A percentile compares a stretch with the other conserved stretches of the same genome.
These are phyloP conservation scores for Clusia tigrina DNA, from an alignment of 2,888 invertebrate genomes.

Conservation along the genomic window DNA sequence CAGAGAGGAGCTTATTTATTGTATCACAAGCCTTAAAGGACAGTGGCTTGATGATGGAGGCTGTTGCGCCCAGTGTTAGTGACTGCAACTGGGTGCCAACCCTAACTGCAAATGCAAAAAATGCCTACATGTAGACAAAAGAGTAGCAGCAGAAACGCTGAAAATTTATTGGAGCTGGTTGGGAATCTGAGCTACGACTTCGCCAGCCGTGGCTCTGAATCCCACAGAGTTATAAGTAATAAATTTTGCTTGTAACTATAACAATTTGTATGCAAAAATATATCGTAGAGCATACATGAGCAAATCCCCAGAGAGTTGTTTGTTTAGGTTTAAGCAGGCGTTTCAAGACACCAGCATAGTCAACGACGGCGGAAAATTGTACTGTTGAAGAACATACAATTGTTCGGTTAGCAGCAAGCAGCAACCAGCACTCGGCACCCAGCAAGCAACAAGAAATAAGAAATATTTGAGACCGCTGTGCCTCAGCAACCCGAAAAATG, in stretches of 20 bases:
- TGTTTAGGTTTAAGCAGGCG: constrained; percentile 29
- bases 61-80: too few species aligned
- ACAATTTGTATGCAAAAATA: constrained; percentile 60
- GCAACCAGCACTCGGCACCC: constrained; percentile 37
- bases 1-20: background rate
- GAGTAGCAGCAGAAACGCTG: background rate
- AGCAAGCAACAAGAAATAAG: background rate
- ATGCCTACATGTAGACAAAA: constrained; percentile 10
- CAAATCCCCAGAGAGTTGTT: constrained; percentile 52
- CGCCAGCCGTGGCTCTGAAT: too few species aligned
- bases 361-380: constrained; percentile 22
- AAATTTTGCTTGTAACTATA: constrained; percentile 60
- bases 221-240: constrained; percentile 48
- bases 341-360: constrained; percentile 22
- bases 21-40: background rate
- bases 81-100: too few species aligned
- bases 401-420: constrained; percentile 38
- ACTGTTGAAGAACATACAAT: constrained; percentile 53
- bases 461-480: too few species aligned
- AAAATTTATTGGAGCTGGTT: background rate
- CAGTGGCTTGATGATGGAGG: too few species aligned
- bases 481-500: too few species aligned
- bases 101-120: constrained; percentile 6
- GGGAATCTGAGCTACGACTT: constrained; percentile 20
- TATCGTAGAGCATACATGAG: constrained; percentile 22